Evolutionary conservation across 2,113 vertebrate genomes (phyloP), one percentile per base, ranked within the genome.

Genomic region (Tamias sibiricus): DNA sequence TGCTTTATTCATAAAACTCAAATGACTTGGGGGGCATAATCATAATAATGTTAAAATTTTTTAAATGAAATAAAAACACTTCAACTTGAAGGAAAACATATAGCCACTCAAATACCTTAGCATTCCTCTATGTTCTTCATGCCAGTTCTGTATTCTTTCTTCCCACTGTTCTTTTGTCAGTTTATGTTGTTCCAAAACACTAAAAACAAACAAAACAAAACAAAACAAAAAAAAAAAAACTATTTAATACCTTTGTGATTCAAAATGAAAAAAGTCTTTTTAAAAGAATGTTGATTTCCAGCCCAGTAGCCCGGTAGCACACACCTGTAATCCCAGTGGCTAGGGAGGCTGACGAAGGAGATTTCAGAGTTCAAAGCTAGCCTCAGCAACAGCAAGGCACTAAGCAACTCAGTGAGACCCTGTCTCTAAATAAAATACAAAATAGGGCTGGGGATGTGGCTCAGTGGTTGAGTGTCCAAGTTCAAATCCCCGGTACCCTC

Each of bases 161-260:
- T 99, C 99, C 99, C 99, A 99, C 90, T 99, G 99, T 94, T 99
- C 99, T 98, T 99, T 99, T 90, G 99, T 99, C 96, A 99, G 98
- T 98, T 99, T 99, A 98, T 99, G 99, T 97, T 99, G 99, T 97
- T 99, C 99, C 98, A 99, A 98, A 90, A 99, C 99, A 35, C 99
- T 99, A 91, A 76, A 62, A 66, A 57, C 20, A 57, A 3, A 77
- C n/a, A n/a, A n/a, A n/a, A n/a, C n/a, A n/a, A n/a, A n/a, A n/a
- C n/a, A n/a, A n/a, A n/a, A n/a, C n/a, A n/a, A 91, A 76, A 62
- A 66, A 57, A 57, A 57, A 3, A 77, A 54, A 77, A 35, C 26
- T 66, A 81, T 89, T 72, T 71, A 94, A 89, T 54, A 19, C 1
- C 30, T 86, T 62, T 66, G 62, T 82, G 69, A 88, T n/a, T n/a